Evolutionary conservation across 1,140 invertebrate genomes (phyloP).

Genomic region (Temnothorax curvispinosus): DNA sequence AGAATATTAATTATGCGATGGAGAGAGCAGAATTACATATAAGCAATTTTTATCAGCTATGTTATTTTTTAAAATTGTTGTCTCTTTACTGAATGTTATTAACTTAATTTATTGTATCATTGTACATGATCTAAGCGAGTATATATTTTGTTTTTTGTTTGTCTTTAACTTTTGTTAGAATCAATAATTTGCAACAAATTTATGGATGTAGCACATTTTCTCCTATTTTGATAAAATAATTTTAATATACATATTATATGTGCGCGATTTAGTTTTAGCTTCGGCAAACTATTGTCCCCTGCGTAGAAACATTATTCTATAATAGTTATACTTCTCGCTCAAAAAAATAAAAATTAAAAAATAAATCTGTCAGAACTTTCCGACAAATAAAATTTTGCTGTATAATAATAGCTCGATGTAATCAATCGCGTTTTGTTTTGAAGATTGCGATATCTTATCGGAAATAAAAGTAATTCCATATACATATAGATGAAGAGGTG

Average conservation of each 20-base stretch:
- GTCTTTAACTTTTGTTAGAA: not conserved
- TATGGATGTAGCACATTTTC: not conserved
- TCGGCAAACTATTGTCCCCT: not conserved
- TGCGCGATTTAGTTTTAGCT: not conserved
- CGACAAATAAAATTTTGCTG: not conserved
- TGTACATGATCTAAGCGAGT: not conserved
- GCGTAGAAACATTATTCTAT: not conserved
- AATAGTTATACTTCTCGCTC: not conserved
- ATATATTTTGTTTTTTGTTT: not conserved
- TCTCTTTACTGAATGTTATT: not conserved
- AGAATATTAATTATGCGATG: not conserved
- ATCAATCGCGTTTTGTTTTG: slow-evolving; percentile 26
- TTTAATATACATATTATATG: not conserved
- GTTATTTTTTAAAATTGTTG: not conserved
- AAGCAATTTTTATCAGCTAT: not conserved
- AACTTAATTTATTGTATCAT: slow-evolving; percentile 1
- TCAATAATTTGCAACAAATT: not conserved
- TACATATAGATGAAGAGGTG: not conserved
- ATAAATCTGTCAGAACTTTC: not conserved
- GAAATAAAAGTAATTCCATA: not conserved
- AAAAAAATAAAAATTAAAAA: not conserved
- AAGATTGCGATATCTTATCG: slow-evolving; percentile 41
- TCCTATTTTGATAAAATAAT: not conserved
- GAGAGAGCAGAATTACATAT: not conserved
- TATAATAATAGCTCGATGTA: not conserved